Conservation (phyloP, 2,797 vertebrate species). For the Alauda arvensis region DNA sequence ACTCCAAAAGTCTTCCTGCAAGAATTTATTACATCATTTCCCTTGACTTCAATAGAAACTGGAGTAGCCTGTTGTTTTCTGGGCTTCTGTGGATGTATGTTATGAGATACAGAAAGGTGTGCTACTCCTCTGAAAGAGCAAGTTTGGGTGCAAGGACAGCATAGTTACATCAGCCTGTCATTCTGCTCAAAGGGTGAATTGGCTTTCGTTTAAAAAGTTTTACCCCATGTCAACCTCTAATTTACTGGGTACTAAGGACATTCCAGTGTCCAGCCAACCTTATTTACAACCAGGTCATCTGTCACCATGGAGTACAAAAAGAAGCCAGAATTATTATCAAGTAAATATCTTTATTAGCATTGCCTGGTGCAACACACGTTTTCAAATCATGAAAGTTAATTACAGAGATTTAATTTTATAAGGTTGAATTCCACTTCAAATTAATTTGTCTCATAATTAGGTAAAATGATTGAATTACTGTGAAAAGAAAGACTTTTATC, state of each 20-base stretch:
- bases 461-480: background rate
- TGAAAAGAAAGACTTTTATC: background rate
- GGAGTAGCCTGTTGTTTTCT: background rate
- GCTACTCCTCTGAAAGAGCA: background rate
- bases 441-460: background rate
- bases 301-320: background rate
- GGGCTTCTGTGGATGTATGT: background rate
- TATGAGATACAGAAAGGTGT: background rate
- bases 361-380: accelerated
- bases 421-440: background rate
- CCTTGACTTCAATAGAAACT: background rate
- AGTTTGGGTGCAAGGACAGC: background rate
- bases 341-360: background rate
- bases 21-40: background rate
- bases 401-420: background rate
- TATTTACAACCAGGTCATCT: background rate
- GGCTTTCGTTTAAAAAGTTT: background rate
- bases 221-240: background rate
- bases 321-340: background rate
- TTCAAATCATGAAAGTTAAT: background rate
- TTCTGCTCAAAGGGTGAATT: background rate
- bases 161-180: background rate
- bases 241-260: background rate
- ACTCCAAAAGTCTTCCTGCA: background rate
- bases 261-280: accelerated